Conservation (phyloP, 2,797 vertebrate species). For the Oreochromis mossambicus region DNA sequence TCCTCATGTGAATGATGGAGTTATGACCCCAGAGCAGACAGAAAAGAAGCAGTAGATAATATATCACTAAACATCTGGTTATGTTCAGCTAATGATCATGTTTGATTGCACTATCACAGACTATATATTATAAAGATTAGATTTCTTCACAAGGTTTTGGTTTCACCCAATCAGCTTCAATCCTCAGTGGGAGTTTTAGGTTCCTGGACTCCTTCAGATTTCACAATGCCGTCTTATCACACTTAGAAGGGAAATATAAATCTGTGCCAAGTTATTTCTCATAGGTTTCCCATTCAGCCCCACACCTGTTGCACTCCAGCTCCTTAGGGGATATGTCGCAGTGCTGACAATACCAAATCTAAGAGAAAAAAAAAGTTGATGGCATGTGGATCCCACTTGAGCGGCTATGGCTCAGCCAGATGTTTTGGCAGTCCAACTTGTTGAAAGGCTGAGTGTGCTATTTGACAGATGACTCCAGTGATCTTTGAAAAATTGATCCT, state of each 20-base stretch:
- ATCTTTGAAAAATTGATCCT: background rate
- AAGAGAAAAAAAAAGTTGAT: background rate
- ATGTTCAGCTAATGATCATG: background rate
- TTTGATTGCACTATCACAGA: background rate
- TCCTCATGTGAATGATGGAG: background rate
- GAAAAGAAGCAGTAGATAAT: background rate
- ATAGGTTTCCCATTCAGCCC: background rate
- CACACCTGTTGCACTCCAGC: slow-evolving; percentile 29
- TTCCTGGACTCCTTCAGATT: slow-evolving; percentile 23
- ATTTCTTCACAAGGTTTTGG: background rate
- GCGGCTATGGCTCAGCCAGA: slow-evolving; percentile 13
- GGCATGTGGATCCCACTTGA: slow-evolving; percentile 8
- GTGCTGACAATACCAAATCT: background rate
- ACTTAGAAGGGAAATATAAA: background rate
- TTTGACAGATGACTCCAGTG: slow-evolving; percentile 4
- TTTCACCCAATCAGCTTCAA: slow-evolving; percentile 6
- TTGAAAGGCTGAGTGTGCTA: slow-evolving; percentile 17
- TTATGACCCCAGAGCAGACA: background rate
- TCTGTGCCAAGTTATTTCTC: slow-evolving; percentile 4
- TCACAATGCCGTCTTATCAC: background rate
- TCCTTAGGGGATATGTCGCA: background rate
- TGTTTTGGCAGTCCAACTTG: slow-evolving; percentile 2
- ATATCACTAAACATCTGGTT: slow-evolving; percentile 12
- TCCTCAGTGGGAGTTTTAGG: slow-evolving; percentile 15
- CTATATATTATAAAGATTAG: background rate